Conservation (phyloP, 2,797 vertebrate species). For the Hippoglossus hippoglossus region DNA sequence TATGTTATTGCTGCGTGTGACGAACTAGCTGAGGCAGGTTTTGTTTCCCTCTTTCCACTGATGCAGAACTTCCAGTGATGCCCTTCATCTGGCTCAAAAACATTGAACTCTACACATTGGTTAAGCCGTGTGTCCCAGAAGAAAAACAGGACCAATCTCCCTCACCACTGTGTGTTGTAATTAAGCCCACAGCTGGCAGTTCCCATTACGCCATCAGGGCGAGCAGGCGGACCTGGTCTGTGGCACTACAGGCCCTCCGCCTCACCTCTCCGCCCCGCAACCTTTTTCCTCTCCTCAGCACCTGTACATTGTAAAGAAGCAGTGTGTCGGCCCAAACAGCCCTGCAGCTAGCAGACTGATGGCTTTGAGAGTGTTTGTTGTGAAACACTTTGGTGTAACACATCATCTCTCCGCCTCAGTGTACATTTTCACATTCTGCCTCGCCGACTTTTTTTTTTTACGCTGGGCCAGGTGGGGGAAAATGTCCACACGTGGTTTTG, state of each 20-base stretch:
- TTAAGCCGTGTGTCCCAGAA: slow-evolving; percentile 78
- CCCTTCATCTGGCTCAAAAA: slow-evolving; percentile 78
- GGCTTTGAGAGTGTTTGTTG: slow-evolving; percentile 74
- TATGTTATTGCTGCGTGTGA: slow-evolving; percentile 53
- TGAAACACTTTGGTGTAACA: slow-evolving; percentile 78
- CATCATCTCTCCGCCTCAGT: slow-evolving; percentile 61
- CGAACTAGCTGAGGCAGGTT: slow-evolving; percentile 57
- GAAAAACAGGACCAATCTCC: slow-evolving; percentile 82
- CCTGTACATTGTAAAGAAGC: slow-evolving; percentile 84
- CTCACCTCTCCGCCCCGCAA: slow-evolving; percentile 59
- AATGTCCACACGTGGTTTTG: slow-evolving; percentile 77
- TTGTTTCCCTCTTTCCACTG: slow-evolving; percentile 53
- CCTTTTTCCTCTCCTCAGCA: slow-evolving; percentile 69
- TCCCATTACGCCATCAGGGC: slow-evolving; percentile 83
- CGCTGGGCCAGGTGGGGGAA: slow-evolving; percentile 65
- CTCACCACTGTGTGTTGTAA: slow-evolving; percentile 75
- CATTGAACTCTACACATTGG: slow-evolving; percentile 80
- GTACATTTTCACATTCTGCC: slow-evolving; percentile 65
- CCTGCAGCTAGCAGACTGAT: slow-evolving; percentile 61
- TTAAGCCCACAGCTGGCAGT: slow-evolving; percentile 85
- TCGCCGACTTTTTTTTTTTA: slow-evolving; percentile 43
- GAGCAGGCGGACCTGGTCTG: slow-evolving; percentile 68
- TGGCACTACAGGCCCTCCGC: slow-evolving; percentile 70
- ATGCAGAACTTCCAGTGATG: slow-evolving; percentile 63
- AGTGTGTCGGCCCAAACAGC: slow-evolving; percentile 62